Percentiles rank a stretch among this genome's conserved stretches.
phyloP scores from a whole-genome alignment of 2,113 vertebrate genomes.

The Pimephales promelas region DNA sequence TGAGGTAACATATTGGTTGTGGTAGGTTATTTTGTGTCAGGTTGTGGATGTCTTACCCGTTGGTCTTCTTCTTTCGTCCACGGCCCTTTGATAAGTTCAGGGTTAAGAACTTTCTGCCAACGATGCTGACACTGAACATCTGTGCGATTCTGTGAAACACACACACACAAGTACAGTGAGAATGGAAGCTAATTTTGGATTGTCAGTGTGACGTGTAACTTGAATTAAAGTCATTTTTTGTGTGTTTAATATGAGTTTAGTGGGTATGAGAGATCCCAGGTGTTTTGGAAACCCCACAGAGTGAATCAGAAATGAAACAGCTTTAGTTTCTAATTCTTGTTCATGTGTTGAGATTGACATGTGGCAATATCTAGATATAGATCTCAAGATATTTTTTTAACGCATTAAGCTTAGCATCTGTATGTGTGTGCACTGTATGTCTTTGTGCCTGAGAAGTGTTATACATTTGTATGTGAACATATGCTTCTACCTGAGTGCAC shows the following conservation, averaged over 20 bases:
- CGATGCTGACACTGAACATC: constrained; percentile 98
- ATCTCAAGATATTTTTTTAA: constrained; percentile 26
- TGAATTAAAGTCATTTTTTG: constrained; percentile 2
- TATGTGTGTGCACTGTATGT: constrained; percentile 21
- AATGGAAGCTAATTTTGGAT: constrained; percentile 17
- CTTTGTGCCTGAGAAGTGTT: neutral
- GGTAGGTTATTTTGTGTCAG: neutral
- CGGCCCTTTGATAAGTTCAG: constrained; percentile 97
- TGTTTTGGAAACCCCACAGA: constrained; percentile 52
- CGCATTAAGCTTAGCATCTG: neutral
- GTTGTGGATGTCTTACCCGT: constrained; percentile 79
- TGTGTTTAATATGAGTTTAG: neutral
- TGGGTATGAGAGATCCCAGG: constrained; percentile 50
- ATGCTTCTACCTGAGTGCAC: neutral
- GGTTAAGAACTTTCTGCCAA: constrained; percentile 98
- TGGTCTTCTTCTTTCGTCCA: constrained; percentile 99
- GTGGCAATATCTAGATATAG: constrained; percentile 51
- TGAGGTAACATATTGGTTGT: neutral
- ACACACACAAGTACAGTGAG: neutral
- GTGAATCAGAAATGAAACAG: constrained; percentile 63
- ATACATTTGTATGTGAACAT: neutral
- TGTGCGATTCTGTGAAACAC: constrained; percentile 86
- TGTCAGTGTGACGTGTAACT: constrained; percentile 21
- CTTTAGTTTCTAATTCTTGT: constrained; percentile 60
- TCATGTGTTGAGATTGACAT: constrained; percentile 40